Evolutionary conservation across 2,888 invertebrate genomes (phyloP).

Genomic region (Sphaerophoria rueppellii): DNA sequence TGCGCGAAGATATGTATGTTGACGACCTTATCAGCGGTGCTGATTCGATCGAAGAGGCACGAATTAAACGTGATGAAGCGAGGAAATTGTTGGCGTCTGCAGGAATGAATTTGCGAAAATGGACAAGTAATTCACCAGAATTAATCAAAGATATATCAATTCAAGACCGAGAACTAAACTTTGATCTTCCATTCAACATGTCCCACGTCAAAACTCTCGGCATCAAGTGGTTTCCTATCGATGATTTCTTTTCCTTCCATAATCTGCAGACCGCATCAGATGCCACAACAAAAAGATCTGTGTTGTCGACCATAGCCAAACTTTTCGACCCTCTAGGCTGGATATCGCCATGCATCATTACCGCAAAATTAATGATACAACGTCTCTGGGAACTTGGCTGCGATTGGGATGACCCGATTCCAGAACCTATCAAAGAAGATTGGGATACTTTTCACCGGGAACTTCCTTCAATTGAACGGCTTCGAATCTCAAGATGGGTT

Average conservation of each 20-base stretch:
- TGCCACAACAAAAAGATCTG: conserved; percentile 26
- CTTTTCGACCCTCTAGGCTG: conserved; percentile 67
- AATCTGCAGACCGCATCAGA: neutral
- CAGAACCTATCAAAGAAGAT: neutral
- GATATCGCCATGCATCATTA: conserved; percentile 28
- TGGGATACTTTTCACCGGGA: no score
- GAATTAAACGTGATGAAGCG: neutral
- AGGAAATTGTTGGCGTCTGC: conserved; percentile 9
- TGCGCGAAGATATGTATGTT: conserved; percentile 33
- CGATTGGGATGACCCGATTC: conserved; percentile 50
- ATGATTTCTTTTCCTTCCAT: neutral
- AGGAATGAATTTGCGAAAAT: conserved; percentile 25
- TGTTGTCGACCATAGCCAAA: conserved; percentile 53
- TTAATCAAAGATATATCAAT: conserved; percentile 2
- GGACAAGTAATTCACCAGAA: conserved; percentile 2
- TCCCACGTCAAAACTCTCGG: conserved; percentile 15
- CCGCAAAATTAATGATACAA: no score
- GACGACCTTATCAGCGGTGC: conserved; percentile 54
- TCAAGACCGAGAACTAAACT: neutral
- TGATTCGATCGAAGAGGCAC: conserved; percentile 26
- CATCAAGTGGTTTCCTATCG: conserved; percentile 22
- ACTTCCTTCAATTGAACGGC: no score
- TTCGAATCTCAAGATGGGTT: no score
- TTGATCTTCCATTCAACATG: neutral
- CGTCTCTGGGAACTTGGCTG: no score